Conservation (phyloP, 2,888 invertebrate species). For the Caenorhabditis panamensis region DNA sequence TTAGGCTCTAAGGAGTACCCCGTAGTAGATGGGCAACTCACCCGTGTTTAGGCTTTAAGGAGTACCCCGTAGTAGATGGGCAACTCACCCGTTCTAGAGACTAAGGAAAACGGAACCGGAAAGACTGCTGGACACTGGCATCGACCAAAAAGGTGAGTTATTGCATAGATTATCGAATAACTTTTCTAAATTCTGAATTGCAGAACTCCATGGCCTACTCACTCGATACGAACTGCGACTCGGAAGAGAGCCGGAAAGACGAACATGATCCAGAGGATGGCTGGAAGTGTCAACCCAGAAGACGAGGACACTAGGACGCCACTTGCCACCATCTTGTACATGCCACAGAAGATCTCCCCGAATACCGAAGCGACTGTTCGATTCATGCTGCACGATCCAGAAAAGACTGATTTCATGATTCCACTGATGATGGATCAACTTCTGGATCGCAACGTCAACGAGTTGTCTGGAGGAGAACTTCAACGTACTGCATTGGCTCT, state of each 20-base stretch:
- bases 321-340: conserved; percentile 96
- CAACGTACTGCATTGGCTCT: conserved; percentile 96
- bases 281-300: conserved; percentile 92
- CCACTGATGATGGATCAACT: conserved; percentile 79
- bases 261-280: conserved; percentile 98
- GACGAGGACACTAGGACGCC: conserved; percentile 86
- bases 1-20: too few species aligned
- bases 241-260: conserved; percentile 99
- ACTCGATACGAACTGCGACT: conserved; percentile 93
- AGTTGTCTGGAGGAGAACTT: conserved; percentile 98
- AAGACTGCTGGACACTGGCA: conserved; percentile 89
- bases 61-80: too few species aligned
- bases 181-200: conserved; percentile 53
- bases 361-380: conserved; percentile 93
- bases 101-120: too few species aligned
- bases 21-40: too few species aligned
- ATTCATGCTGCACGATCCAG: conserved; percentile 92
- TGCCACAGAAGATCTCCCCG: conserved; percentile 99
- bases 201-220: conserved; percentile 91
- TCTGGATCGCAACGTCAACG: conserved; percentile 85
- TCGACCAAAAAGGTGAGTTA: conserved; percentile 89
- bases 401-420: conserved; percentile 99
- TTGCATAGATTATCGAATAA: not conserved
- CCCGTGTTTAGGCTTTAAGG: too few species aligned
- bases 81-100: too few species aligned